Evolutionary conservation across 2,797 vertebrate genomes (phyloP).

Genomic region (Pteronotus mesoamericanus): DNA sequence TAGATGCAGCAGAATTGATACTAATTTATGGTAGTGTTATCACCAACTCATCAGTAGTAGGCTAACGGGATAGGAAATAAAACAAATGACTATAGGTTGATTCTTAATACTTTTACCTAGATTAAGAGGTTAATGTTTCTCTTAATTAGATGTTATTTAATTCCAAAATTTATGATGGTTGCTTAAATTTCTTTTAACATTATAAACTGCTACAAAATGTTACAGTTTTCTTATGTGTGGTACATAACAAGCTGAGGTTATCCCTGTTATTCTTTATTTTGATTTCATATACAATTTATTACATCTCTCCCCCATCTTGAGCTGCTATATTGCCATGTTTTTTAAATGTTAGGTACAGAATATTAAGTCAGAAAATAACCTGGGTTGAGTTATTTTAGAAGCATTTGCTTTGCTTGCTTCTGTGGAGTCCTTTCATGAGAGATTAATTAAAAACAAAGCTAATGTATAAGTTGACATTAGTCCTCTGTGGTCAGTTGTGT

Average conservation of each 20-base stretch:
- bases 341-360: neutral
- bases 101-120: constrained; percentile 25
- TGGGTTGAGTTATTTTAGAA: neutral
- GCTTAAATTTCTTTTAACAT: neutral
- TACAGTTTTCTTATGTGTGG: neutral
- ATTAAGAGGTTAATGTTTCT: neutral
- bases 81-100: neutral
- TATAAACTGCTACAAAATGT: neutral
- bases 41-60: neutral
- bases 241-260: neutral
- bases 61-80: neutral
- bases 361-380: neutral
- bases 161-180: neutral
- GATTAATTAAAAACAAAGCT: neutral
- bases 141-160: constrained; percentile 25
- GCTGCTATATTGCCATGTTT: neutral
- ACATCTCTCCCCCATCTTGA: neutral
- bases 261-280: constrained; percentile 1
- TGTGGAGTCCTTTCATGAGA: neutral
- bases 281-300: neutral
- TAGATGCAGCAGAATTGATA: neutral
- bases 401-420: neutral
- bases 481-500: neutral
- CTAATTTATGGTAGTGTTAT: neutral
- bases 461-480: neutral